phyloP scores from a whole-genome alignment of 2,888 invertebrate species.

The Drosophila ochracea region DNA sequence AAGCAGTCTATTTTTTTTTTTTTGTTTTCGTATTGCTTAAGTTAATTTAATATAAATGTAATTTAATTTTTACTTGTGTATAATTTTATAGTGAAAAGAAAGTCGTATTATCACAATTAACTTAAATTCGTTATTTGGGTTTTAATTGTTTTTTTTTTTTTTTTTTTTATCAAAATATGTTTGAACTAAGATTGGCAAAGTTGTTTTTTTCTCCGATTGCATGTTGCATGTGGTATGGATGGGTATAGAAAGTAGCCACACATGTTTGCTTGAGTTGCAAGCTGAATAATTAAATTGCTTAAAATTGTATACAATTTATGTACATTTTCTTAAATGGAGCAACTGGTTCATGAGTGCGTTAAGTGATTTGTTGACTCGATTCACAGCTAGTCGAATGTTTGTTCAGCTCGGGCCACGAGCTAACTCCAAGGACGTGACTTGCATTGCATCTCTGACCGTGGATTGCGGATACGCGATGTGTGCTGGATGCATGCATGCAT shows the following conservation, averaged over 20 bases:
- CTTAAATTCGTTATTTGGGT: not conserved
- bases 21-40: constrained; percentile 31
- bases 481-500: constrained; percentile 42
- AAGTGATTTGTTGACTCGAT: constrained; percentile 31
- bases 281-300: not conserved
- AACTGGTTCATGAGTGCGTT: constrained; percentile 3
- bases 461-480: constrained; percentile 39
- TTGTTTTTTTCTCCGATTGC: not conserved
- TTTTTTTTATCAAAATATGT: not conserved
- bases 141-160: not conserved
- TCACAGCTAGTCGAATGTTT: constrained; percentile 34
- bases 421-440: constrained; percentile 39
- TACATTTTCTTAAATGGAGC: not conserved
- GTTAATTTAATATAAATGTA: constrained; percentile 21
- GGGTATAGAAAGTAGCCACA: not conserved
- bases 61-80: constrained; percentile 27
- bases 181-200: not conserved
- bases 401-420: constrained; percentile 20
- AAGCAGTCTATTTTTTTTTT: constrained; percentile 8
- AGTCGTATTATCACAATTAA: constrained; percentile 1
- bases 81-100: constrained; percentile 40
- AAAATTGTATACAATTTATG: not conserved
- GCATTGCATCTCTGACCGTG: constrained; percentile 37
- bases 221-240: not conserved
- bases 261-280: not conserved